These are phyloP conservation scores for Rotaria magnacalcarata DNA, from an alignment of 2,888 invertebrate species.

Conservation along the genomic window DNA sequence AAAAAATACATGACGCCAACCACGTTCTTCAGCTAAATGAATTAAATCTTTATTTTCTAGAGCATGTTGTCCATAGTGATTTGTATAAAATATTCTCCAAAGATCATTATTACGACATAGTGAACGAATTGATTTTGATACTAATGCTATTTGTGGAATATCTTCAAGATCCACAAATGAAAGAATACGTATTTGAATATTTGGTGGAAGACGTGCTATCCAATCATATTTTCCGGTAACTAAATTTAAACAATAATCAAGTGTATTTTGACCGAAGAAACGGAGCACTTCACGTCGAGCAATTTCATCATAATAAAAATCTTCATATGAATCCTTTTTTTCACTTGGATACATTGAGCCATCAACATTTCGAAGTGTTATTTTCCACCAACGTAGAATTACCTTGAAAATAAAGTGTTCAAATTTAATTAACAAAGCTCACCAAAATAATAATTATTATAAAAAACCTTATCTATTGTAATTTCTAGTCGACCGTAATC, in stretches of 20 bases:
- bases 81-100: slow-evolving; percentile 54
- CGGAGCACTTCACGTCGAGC: slow-evolving; percentile 50
- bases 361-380: slow-evolving; percentile 42
- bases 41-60: neutral
- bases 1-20: slow-evolving; percentile 58
- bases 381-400: slow-evolving; percentile 43
- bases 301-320: slow-evolving; percentile 45
- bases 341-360: slow-evolving; percentile 41
- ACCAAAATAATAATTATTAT: neutral
- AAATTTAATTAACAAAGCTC: neutral
- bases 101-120: slow-evolving; percentile 53
- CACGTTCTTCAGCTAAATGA: slow-evolving; percentile 52
- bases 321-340: slow-evolving; percentile 43
- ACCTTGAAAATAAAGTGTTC: neutral
- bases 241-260: slow-evolving; percentile 51
- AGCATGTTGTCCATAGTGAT: slow-evolving; percentile 49
- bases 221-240: slow-evolving; percentile 53
- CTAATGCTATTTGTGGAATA: slow-evolving; percentile 51
- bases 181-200: slow-evolving; percentile 51
- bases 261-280: slow-evolving; percentile 51
- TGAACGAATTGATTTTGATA: slow-evolving; percentile 52
- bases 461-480: neutral
- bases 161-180: slow-evolving; percentile 54
- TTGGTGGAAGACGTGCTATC: slow-evolving; percentile 51
- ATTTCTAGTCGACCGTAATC: slow-evolving; percentile 14